Evolutionary conservation across 2,113 vertebrate genomes (phyloP).

Genomic region (Nyctibius bracteatus): DNA sequence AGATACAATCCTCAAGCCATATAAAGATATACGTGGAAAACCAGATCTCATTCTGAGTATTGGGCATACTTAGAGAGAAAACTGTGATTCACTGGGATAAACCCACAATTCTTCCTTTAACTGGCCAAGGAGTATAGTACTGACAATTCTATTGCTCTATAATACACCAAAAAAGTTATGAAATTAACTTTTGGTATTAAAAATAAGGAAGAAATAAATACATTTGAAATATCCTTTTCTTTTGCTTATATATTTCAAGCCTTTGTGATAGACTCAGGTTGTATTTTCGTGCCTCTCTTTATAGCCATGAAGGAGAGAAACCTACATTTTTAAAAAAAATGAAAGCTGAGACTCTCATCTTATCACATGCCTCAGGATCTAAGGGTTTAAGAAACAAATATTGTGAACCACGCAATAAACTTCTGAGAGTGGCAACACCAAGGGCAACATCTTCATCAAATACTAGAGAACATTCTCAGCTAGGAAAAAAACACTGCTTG

Average conservation of each 20-base stretch:
- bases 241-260: not conserved
- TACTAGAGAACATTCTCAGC: not conserved
- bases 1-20: not conserved
- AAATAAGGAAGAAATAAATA: not conserved
- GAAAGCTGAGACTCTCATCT: not conserved
- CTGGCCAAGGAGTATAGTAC: not conserved
- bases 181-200: not conserved
- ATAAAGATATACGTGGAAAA: not conserved
- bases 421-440: not conserved
- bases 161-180: not conserved
- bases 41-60: not conserved
- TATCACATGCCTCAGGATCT: constrained; percentile 22
- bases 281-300: not conserved
- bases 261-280: not conserved
- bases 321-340: not conserved
- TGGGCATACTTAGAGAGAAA: not conserved
- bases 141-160: not conserved
- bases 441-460: constrained; percentile 34
- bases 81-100: not conserved
- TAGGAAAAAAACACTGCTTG: not conserved
- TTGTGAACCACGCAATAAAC: not conserved
- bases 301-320: not conserved
- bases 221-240: not conserved
- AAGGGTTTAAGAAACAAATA: constrained; percentile 30
- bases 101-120: not conserved